phyloP scores from a whole-genome alignment of 2,113 vertebrate genomes.

The Tachuris rubrigastra region DNA sequence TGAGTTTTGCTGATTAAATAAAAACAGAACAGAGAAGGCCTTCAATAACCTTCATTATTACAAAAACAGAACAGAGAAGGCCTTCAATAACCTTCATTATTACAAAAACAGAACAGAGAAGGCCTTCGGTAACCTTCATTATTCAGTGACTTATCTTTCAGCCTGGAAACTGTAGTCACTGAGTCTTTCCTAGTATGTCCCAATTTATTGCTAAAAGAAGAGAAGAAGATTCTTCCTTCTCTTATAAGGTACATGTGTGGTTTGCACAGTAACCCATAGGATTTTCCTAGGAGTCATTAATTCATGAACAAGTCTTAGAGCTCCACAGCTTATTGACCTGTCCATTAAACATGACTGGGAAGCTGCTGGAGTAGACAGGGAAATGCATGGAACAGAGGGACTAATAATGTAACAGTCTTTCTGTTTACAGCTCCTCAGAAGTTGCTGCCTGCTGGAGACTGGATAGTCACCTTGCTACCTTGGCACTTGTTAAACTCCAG shows the following conservation, averaged over 20 bases:
- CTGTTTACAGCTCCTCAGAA: background rate
- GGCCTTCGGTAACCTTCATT: background rate
- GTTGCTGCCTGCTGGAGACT: background rate
- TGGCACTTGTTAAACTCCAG: background rate
- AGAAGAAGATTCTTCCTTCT: background rate
- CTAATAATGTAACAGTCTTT: background rate
- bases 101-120: background rate
- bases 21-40: background rate
- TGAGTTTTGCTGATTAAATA: background rate
- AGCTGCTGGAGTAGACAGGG: background rate
- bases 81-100: background rate
- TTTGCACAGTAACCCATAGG: background rate
- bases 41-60: background rate
- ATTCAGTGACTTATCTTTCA: background rate
- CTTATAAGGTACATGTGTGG: background rate
- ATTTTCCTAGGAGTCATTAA: background rate
- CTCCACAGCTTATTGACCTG: background rate
- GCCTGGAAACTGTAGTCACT: background rate
- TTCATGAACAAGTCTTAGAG: background rate
- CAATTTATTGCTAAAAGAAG: background rate
- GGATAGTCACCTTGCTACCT: background rate
- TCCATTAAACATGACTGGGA: background rate
- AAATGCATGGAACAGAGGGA: background rate
- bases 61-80: background rate
- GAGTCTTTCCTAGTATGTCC: background rate